Evolutionary conservation across 2,888 invertebrate species (phyloP).

Genomic region (Harpagoxenus sublaevis): DNA sequence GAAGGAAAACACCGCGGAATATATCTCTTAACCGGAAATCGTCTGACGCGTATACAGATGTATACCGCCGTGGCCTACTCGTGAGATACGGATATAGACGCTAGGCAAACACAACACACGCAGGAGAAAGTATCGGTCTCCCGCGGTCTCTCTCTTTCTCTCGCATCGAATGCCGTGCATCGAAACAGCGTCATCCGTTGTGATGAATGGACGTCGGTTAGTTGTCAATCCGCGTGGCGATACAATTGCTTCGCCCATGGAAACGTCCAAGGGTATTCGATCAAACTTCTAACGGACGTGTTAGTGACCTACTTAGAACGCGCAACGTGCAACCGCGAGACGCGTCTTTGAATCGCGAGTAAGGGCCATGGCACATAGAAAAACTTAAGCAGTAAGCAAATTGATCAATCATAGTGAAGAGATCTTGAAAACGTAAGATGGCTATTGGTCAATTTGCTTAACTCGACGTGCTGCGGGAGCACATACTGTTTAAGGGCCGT

Average conservation of each 20-base stretch:
- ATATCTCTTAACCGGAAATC: conserved; percentile 68
- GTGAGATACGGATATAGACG: conserved; percentile 40
- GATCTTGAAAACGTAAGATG: no score
- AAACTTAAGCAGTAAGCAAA: no score
- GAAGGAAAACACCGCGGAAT: conserved; percentile 44
- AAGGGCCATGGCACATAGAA: no score
- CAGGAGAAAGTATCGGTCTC: conserved; percentile 66
- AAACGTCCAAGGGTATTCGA: conserved; percentile 51
- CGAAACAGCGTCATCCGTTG: conserved; percentile 23
- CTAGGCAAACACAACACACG: conserved; percentile 18
- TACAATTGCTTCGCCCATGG: conserved; percentile 28
- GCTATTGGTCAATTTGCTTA: no score
- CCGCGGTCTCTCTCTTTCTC: not conserved
- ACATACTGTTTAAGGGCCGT: no score
- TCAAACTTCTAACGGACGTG: conserved; percentile 36
- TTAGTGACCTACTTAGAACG: conserved; percentile 10
- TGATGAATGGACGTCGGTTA: conserved; percentile 18
- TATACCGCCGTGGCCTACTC: conserved; percentile 39
- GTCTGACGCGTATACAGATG: conserved; percentile 62
- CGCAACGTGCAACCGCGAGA: not conserved
- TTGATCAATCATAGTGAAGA: no score
- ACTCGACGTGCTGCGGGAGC: no score
- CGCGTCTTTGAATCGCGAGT: no score
- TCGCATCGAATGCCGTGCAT: not conserved
- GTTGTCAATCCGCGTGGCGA: conserved; percentile 26